phyloP scores from a whole-genome alignment of 1,140 invertebrate genomes.

The Nasonia longicornis region DNA sequence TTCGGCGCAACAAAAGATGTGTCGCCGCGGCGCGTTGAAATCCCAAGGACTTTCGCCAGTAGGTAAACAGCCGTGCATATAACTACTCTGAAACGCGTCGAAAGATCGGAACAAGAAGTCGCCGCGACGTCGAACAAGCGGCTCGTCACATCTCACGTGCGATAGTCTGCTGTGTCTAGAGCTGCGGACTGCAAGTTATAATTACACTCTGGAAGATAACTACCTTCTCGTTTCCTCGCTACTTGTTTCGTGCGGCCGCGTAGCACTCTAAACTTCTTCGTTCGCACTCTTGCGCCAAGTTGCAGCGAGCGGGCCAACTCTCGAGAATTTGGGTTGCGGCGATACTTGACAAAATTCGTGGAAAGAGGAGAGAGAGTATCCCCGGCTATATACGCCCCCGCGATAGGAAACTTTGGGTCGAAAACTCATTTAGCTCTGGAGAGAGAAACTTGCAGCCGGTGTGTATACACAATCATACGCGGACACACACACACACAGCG shows the following conservation, averaged over 20 bases:
- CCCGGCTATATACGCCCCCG: neutral
- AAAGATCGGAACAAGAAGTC: slow-evolving; percentile 9
- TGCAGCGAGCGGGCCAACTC: slow-evolving; percentile 44
- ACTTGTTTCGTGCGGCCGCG: slow-evolving; percentile 41
- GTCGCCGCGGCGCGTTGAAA: neutral
- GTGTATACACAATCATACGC: slow-evolving; percentile 21
- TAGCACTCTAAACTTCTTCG: slow-evolving; percentile 44
- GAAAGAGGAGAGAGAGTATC: slow-evolving; percentile 5
- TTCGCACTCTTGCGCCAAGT: slow-evolving; percentile 25
- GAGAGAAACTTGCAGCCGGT: neutral
- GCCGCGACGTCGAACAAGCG: slow-evolving; percentile 7
- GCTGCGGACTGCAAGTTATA: slow-evolving; percentile 52
- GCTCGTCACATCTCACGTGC: slow-evolving; percentile 44
- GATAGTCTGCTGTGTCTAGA: slow-evolving; percentile 16
- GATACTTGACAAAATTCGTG: slow-evolving; percentile 41
- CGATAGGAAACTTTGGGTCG: slow-evolving; percentile 29
- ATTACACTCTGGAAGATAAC: slow-evolving; percentile 53
- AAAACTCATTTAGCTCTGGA: slow-evolving; percentile 40
- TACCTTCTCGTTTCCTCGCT: slow-evolving; percentile 49
- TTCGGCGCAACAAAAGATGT: neutral
- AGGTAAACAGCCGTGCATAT: neutral
- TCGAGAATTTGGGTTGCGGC: slow-evolving; percentile 35
- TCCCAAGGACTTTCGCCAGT: neutral
- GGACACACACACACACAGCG: neutral
- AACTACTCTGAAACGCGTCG: neutral